Percentiles rank a stretch among this genome's conserved stretches.
phyloP scores from a whole-genome alignment of 2,113 vertebrate species.

The Opisthocomus hoazin region DNA sequence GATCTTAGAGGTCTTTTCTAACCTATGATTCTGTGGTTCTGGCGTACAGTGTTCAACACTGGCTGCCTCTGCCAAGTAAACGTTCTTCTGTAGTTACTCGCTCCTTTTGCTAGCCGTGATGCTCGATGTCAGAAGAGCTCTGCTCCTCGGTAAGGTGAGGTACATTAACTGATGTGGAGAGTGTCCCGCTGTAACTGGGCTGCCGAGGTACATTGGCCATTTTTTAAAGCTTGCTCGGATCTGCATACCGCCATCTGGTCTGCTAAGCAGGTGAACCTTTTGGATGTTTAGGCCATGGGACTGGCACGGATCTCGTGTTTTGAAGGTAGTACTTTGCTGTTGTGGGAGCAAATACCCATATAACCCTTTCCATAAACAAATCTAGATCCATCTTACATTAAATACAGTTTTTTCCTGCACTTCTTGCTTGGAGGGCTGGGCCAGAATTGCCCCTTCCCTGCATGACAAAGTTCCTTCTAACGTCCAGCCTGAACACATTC shows the following conservation, averaged over 20 bases:
- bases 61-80: neutral
- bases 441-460: neutral
- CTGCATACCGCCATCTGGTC: neutral
- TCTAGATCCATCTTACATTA: neutral
- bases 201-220: neutral
- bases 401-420: neutral
- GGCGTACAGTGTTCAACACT: neutral
- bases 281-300: neutral
- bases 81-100: neutral
- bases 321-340: neutral
- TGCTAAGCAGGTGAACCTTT: neutral
- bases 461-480: neutral
- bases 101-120: neutral
- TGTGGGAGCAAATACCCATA: neutral
- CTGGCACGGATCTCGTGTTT: neutral
- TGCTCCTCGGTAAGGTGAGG: neutral
- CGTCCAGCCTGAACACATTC: fast-evolving
- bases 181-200: neutral
- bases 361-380: neutral
- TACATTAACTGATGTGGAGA: fast-evolving
- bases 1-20: too few relatives aligned
- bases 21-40: too few relatives aligned
- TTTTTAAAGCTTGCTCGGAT: neutral
- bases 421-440: neutral
- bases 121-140: neutral